Conservation (phyloP, 2,888 invertebrate species). For the Cataglyphis cursor region DNA sequence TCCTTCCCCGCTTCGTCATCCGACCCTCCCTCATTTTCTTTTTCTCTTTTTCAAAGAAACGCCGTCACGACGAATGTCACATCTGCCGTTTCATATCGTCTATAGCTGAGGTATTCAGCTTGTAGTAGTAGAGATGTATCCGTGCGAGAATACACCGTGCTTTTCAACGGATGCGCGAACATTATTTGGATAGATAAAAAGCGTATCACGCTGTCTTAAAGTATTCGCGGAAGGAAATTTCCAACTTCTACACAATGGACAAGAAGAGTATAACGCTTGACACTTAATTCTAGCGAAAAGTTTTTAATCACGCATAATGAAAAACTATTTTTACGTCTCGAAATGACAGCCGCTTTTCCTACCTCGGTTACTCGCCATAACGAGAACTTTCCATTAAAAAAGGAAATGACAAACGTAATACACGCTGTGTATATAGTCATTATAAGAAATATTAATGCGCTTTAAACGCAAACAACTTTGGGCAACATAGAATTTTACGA, state of each 20-base stretch:
- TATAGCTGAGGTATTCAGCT: constrained; percentile 49
- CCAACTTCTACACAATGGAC: not conserved
- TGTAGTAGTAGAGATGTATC: constrained; percentile 22
- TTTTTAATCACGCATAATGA: not conserved
- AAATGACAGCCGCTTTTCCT: not conserved
- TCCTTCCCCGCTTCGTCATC: constrained; percentile 38
- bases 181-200: constrained; percentile 48
- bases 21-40: constrained; percentile 21
- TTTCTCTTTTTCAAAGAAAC: constrained; percentile 45
- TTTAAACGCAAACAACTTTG: not conserved
- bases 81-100: constrained; percentile 64
- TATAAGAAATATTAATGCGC: not conserved
- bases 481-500: not conserved
- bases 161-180: constrained; percentile 39
- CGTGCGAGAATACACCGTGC: not conserved
- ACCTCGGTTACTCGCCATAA: not conserved
- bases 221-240: not conserved
- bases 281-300: not conserved
- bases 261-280: not conserved
- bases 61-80: constrained; percentile 59
- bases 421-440: not conserved
- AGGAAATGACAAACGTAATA: not conserved
- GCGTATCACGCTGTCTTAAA: constrained; percentile 29
- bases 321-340: not conserved
- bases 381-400: not conserved